A percentile compares a stretch with the other conserved stretches of the same genome.
Conservation (phyloP, 2,888 invertebrate species). For the Platypus cylindrus region DNA sequence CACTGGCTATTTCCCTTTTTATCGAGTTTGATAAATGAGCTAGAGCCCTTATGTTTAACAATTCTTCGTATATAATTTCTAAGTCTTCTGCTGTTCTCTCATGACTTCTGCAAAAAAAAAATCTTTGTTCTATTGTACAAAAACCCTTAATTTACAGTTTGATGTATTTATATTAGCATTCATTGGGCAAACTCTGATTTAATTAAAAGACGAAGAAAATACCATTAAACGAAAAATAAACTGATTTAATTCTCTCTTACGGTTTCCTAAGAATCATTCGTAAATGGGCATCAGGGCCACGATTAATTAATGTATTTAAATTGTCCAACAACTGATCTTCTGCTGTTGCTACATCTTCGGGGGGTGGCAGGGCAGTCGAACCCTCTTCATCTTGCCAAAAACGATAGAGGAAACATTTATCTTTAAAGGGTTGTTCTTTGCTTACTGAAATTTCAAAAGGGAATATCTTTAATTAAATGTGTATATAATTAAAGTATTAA, state of each 20-base stretch:
- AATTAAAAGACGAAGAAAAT: conserved; percentile 8
- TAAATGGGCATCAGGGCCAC: conserved; percentile 67
- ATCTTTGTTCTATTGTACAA: too few species aligned
- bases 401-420: conserved; percentile 70
- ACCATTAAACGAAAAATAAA: neutral
- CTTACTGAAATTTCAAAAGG: conserved; percentile 41
- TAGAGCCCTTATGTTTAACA: conserved; percentile 68
- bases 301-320: conserved; percentile 51
- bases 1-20: conserved; percentile 65
- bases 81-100: conserved; percentile 67
- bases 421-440: conserved; percentile 68
- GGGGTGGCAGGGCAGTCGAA: conserved; percentile 39
- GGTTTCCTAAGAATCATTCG: conserved; percentile 69
- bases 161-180: too few species aligned
- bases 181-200: too few species aligned
- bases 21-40: conserved; percentile 71
- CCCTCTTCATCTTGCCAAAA: conserved; percentile 64
- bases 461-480: too few species aligned
- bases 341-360: conserved; percentile 49
- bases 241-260: conserved; percentile 40
- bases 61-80: conserved; percentile 71
- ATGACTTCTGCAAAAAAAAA: conserved; percentile 45
- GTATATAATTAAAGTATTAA: too few species aligned
- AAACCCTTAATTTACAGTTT: too few species aligned
- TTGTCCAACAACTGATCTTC: conserved; percentile 58